Conservation (phyloP, 2,888 invertebrate species). For the Apotomis betuletana region DNA sequence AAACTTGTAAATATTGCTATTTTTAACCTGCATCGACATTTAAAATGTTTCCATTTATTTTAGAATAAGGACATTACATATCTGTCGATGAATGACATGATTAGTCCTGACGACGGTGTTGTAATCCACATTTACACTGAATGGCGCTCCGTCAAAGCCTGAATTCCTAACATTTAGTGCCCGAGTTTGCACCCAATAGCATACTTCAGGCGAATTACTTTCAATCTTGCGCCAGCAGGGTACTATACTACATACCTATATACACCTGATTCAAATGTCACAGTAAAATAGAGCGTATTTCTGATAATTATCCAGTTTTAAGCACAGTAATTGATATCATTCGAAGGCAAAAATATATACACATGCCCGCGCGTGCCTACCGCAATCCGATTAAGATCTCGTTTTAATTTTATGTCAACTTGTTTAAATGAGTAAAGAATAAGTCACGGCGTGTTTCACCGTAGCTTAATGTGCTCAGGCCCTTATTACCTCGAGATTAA, state of each 20-base stretch:
- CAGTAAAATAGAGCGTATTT: constrained; percentile 18
- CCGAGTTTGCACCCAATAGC: constrained; percentile 14
- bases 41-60: not conserved
- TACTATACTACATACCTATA: not conserved
- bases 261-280: constrained; percentile 6
- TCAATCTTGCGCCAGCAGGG: constrained; percentile 11
- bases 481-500: not conserved
- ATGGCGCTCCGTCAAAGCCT: constrained; percentile 2
- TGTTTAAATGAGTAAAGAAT: not conserved
- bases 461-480: not conserved
- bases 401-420: not conserved
- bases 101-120: constrained; percentile 12
- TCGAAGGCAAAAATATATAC: constrained; percentile 19
- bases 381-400: constrained; percentile 16
- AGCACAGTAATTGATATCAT: constrained; percentile 24
- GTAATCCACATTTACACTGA: constrained; percentile 27
- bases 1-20: no score
- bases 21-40: not conserved
- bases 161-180: constrained; percentile 25
- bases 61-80: not conserved
- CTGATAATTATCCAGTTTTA: constrained; percentile 26
- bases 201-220: constrained; percentile 24
- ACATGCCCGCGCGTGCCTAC: constrained; percentile 21
- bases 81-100: constrained; percentile 9
- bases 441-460: not conserved